A percentile compares a stretch with the other conserved stretches of the same genome.
Conservation (phyloP, 2,113 vertebrate species). For the Lepus timidus region DNA sequence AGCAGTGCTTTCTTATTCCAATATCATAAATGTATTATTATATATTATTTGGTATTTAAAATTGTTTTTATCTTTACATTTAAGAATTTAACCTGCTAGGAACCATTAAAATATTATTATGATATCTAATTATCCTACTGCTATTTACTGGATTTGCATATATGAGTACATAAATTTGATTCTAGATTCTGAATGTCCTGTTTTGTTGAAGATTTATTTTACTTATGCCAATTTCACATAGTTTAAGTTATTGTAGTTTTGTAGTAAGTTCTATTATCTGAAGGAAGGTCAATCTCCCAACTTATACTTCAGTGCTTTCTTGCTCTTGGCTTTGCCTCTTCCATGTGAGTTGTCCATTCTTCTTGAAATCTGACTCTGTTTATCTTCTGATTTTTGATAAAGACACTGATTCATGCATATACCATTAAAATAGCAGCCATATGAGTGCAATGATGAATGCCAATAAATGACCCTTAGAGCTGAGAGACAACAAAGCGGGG, state of each 20-base stretch:
- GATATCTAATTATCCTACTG: not conserved
- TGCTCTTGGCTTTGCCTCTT: not conserved
- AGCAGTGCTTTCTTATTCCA: too few species aligned
- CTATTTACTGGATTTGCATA: not conserved
- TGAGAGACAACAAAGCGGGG: not conserved
- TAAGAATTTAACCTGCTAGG: not conserved
- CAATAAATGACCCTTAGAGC: not conserved
- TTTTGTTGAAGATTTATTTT: not conserved
- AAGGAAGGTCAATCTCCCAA: not conserved
- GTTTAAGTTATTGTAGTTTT: slow-evolving; percentile 9
- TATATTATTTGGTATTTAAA: not conserved
- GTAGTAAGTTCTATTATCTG: not conserved
- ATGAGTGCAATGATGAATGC: not conserved
- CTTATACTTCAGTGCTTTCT: not conserved
- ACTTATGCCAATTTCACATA: not conserved
- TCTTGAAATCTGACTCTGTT: not conserved
- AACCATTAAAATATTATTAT: not conserved
- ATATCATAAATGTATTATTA: not conserved
- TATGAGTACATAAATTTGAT: not conserved
- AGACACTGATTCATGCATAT: not conserved
- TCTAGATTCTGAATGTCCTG: not conserved
- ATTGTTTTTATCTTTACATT: not conserved
- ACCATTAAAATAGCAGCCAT: not conserved
- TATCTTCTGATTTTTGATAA: slow-evolving; percentile 23
- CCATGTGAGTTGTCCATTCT: not conserved